Evolutionary conservation across 2,888 invertebrate species (phyloP), one percentile per base, ranked within the genome.

Genomic region (Mylabris sibirica): DNA sequence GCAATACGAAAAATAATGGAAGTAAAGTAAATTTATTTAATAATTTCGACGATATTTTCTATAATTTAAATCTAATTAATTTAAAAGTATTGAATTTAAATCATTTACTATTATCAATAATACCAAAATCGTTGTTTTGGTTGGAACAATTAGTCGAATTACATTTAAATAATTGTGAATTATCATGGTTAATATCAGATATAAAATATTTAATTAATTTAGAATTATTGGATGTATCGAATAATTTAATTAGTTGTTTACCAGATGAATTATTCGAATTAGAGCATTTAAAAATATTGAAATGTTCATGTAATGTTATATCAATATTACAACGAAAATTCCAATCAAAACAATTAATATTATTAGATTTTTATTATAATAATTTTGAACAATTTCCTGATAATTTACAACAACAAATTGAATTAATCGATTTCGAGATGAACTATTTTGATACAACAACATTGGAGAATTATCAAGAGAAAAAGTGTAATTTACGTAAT

Each of bases 351-450:
- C 34, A 69, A 1, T 63, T 70, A 35, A 20, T 63, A 57, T 41
- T 70, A n/a, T 53, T 68, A 24, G 70, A 70, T 65, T 67, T 70
- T n/a, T 70, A 67, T 60, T 24, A 60, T 35, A 70, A 70, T 62
- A 6, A 59, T 35, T 53, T 70, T n/a, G 70, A 67, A 60, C 14
- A 17, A n/a, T 49, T 65, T 14, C 60, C 67, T 0, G 34, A 34
- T 24, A 17, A 17, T 60, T 20, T 70, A n/a, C 49, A 67, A 12
- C 30, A 67, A 17, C 24, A 22, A 11, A 35, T 64, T 8, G 14
- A 35, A 20, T 65, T 49, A 0, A 60, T 70, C 24, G 70, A 70
- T 68, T 60, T 70, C 30, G 70, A 70, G 12, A 24, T 57, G 30
- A 70, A 70, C 53, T 60, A 26, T n/a, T 35, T 70, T 17, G 67